Percentiles rank a stretch among this genome's conserved stretches.
These are phyloP conservation scores for Syngnathus typhle DNA, from an alignment of 2,113 vertebrate species.

Conservation along the genomic window DNA sequence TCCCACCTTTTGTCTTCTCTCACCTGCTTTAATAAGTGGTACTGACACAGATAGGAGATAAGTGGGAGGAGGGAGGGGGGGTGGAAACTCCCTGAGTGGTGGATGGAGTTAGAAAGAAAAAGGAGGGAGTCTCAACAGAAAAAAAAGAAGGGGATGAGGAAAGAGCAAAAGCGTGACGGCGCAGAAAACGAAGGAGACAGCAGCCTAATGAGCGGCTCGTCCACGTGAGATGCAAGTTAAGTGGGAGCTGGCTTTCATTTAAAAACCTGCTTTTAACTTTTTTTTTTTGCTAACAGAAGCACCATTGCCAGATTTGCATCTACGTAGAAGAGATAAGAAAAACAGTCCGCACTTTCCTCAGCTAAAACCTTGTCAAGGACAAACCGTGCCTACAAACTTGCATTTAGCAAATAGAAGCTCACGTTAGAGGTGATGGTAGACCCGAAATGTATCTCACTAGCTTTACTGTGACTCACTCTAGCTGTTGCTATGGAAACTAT, in stretches of 20 bases:
- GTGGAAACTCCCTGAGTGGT: slow-evolving; percentile 17
- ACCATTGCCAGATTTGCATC: slow-evolving; percentile 2
- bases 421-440: slow-evolving; percentile 36
- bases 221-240: slow-evolving; percentile 44
- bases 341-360: not conserved
- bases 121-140: slow-evolving; percentile 18
- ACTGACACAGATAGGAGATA: slow-evolving; percentile 12
- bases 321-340: not conserved
- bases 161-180: slow-evolving; percentile 14
- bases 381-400: not conserved
- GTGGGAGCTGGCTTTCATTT: slow-evolving; percentile 37
- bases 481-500: slow-evolving; percentile 67
- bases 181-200: slow-evolving; percentile 56
- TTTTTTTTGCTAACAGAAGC: slow-evolving; percentile 23
- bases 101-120: slow-evolving; percentile 11
- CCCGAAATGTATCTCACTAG: slow-evolving; percentile 66
- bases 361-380: slow-evolving; percentile 3
- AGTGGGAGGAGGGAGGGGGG: slow-evolving; percentile 2
- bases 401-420: slow-evolving; percentile 24
- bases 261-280: slow-evolving; percentile 33
- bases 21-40: slow-evolving; percentile 30
- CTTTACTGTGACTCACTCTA: slow-evolving; percentile 63
- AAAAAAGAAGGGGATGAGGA: slow-evolving; percentile 17
- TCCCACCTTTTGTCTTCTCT: slow-evolving; percentile 20
- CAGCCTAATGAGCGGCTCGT: slow-evolving; percentile 65